Percentiles rank a stretch among this genome's conserved stretches.
These are phyloP conservation scores for Rhynchomys soricoides DNA, from an alignment of 2,113 vertebrate genomes.

Conservation along the genomic window DNA sequence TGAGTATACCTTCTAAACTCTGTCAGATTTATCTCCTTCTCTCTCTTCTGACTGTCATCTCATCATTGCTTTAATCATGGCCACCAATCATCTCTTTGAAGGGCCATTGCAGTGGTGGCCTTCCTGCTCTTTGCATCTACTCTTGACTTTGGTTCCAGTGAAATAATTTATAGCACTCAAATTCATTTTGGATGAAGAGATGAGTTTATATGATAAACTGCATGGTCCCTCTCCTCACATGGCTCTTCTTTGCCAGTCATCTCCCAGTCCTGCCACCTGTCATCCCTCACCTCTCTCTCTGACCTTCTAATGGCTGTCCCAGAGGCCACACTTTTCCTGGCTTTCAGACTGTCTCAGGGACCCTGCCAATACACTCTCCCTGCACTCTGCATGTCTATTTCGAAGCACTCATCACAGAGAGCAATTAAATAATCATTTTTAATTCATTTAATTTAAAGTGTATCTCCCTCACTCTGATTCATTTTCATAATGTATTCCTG, in stretches of 20 bases:
- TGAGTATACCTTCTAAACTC: background rate
- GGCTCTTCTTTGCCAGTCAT: background rate
- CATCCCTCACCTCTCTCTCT: background rate
- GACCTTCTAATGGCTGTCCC: background rate
- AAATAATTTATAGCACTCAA: background rate
- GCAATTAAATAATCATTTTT: conserved; percentile 73
- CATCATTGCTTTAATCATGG: background rate
- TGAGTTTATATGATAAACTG: background rate
- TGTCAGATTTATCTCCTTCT: background rate
- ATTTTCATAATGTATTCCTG: conserved; percentile 70
- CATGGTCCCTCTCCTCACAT: background rate
- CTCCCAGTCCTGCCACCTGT: background rate
- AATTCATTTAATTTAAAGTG: conserved; percentile 75
- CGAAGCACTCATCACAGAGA: conserved; percentile 47
- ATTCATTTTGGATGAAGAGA: background rate
- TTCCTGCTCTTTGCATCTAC: background rate
- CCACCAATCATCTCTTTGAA: background rate
- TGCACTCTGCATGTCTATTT: background rate
- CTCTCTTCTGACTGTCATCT: background rate
- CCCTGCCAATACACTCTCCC: background rate
- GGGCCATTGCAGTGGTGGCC: background rate
- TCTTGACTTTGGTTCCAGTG: background rate
- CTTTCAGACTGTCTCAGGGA: background rate
- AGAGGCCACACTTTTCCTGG: background rate
- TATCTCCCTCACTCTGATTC: conserved; percentile 58